phyloP scores from a whole-genome alignment of 1,140 invertebrate species.

The Triops longicaudatus region DNA sequence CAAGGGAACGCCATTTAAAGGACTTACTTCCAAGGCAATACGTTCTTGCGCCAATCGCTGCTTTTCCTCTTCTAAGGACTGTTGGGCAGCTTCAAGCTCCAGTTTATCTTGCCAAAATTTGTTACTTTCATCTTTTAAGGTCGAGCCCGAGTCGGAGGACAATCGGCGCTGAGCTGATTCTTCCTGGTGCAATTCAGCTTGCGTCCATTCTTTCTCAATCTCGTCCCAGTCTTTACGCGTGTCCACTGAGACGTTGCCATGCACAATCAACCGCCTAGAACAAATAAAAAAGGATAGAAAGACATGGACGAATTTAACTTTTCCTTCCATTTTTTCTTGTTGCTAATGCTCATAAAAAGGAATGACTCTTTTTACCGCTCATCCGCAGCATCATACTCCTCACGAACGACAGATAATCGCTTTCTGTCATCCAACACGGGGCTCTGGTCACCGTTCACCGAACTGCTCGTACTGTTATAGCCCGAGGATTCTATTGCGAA shows the following conservation, averaged over 20 bases:
- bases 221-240: slow-evolving; percentile 18
- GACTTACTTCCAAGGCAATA: not conserved
- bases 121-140: slow-evolving; percentile 34
- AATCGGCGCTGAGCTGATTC: not conserved
- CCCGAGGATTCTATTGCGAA: slow-evolving; percentile 64
- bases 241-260: slow-evolving; percentile 26
- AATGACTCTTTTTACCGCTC: slow-evolving; percentile 31
- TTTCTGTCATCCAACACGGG: slow-evolving; percentile 37
- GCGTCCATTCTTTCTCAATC: slow-evolving; percentile 26
- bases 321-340: not conserved
- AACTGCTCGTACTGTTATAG: slow-evolving; percentile 68
- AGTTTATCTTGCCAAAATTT: slow-evolving; percentile 33
- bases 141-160: slow-evolving; percentile 17
- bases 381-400: slow-evolving; percentile 43
- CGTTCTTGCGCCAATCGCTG: slow-evolving; percentile 21
- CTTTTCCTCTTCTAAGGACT: slow-evolving; percentile 19
- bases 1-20: not conserved
- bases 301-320: not conserved
- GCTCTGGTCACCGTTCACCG: slow-evolving; percentile 56
- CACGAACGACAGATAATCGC: slow-evolving; percentile 56
- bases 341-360: not conserved
- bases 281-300: not conserved
- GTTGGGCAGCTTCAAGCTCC: slow-evolving; percentile 24
- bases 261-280: slow-evolving; percentile 23
- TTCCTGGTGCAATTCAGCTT: slow-evolving; percentile 20